Conservation (phyloP, 2,888 invertebrate genomes). For the Fragum fragum region DNA sequence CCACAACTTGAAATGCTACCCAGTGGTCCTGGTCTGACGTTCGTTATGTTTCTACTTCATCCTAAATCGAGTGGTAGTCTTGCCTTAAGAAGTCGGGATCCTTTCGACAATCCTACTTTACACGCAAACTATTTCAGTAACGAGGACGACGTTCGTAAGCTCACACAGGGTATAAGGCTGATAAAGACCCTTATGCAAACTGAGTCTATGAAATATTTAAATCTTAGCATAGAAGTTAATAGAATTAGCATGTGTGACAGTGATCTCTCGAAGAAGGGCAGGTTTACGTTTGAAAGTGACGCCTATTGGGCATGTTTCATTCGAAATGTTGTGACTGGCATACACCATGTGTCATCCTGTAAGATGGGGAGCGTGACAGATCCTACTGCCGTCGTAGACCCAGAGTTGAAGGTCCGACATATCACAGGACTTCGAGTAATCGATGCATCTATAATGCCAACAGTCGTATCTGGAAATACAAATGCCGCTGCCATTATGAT, state of each 20-base stretch:
- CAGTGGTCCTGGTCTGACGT: slow-evolving; percentile 21
- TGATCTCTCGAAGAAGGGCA: background rate
- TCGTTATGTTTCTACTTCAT: slow-evolving; percentile 16
- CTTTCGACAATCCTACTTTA: slow-evolving; percentile 41
- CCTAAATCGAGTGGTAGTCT: slow-evolving; percentile 36
- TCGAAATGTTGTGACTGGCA: slow-evolving; percentile 44
- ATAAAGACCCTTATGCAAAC: slow-evolving; percentile 38
- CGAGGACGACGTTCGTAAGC: slow-evolving; percentile 19
- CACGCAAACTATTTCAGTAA: slow-evolving; percentile 40
- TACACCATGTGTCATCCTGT: slow-evolving; percentile 92
- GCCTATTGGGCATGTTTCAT: slow-evolving; percentile 59
- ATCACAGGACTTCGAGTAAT: slow-evolving; percentile 45
- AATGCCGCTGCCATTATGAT: slow-evolving; percentile 53
- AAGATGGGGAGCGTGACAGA: slow-evolving; percentile 89
- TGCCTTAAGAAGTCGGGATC: slow-evolving; percentile 25
- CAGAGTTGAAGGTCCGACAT: slow-evolving; percentile 83
- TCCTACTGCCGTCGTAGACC: slow-evolving; percentile 90
- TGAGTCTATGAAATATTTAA: slow-evolving; percentile 51
- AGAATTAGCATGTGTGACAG: slow-evolving; percentile 48
- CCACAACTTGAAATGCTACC: background rate
- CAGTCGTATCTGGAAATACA: slow-evolving; percentile 45
- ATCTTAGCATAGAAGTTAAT: slow-evolving; percentile 45
- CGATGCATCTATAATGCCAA: slow-evolving; percentile 53
- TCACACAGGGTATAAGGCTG: slow-evolving; percentile 30
- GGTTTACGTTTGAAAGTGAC: slow-evolving; percentile 39